phyloP scores from a whole-genome alignment of 2,888 invertebrate genomes.

The Ischnura elegans region DNA sequence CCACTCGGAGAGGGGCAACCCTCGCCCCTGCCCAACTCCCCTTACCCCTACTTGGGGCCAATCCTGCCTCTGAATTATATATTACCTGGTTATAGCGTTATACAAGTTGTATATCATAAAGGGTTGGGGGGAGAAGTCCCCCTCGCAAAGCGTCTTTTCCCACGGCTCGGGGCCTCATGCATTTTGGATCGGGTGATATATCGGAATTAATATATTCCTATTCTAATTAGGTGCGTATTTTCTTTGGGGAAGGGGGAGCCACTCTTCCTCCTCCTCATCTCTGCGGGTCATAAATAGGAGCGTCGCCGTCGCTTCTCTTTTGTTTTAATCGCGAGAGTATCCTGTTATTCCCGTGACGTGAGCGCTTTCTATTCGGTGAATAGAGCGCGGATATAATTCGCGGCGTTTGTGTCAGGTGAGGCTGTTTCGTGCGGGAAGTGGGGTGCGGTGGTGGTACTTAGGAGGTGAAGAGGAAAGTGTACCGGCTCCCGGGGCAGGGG shows the following conservation, averaged over 20 bases:
- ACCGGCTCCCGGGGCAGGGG: not conserved
- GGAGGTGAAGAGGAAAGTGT: not conserved
- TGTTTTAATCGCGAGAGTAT: not conserved
- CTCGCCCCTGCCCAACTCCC: not conserved
- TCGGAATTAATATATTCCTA: conserved; percentile 55
- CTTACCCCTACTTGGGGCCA: not conserved
- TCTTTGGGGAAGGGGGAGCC: conserved; percentile 46
- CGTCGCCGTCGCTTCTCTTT: conserved; percentile 18
- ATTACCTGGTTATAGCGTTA: conserved; percentile 47
- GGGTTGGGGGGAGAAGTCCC: not conserved
- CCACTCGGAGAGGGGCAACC: not conserved
- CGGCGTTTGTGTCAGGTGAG: conserved; percentile 4
- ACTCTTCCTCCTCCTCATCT: no score
- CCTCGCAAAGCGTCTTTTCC: conserved; percentile 7
- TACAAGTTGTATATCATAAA: conserved; percentile 37
- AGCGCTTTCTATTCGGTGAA: not conserved
- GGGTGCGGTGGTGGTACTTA: not conserved
- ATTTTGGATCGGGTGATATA: conserved; percentile 61
- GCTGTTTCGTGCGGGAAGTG: not conserved
- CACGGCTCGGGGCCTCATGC: conserved; percentile 33
- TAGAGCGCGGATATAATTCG: not conserved
- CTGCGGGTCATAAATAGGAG: conserved; percentile 34
- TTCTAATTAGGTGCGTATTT: conserved; percentile 54
- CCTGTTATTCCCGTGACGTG: conserved; percentile 26
- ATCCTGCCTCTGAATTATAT: conserved; percentile 59